These are phyloP conservation scores for Stichodactyla mertensii DNA, from an alignment of 64 coral and sea anemone genomes.

Conservation along the genomic window DNA sequence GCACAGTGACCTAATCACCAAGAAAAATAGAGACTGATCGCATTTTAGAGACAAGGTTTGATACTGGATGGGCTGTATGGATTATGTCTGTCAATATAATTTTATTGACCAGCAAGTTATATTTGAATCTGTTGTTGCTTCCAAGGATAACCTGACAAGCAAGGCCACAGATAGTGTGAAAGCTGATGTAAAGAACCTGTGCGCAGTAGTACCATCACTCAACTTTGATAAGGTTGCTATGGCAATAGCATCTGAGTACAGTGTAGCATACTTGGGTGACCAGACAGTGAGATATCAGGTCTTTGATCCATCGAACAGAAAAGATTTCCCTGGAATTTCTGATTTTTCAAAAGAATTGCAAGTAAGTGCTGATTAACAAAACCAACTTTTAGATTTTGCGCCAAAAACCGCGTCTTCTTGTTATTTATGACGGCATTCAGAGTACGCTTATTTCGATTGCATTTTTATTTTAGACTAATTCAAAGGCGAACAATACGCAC, in stretches of 20 bases:
- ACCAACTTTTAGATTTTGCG: neutral
- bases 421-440: too few relatives aligned
- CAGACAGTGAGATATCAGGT: neutral
- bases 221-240: slow-evolving; percentile 27
- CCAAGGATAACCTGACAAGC: slow-evolving; percentile 22
- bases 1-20: too few relatives aligned
- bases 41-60: too few relatives aligned
- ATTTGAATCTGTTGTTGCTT: neutral
- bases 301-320: slow-evolving; percentile 26
- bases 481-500: too few relatives aligned
- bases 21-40: too few relatives aligned
- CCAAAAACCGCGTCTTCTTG: too few relatives aligned
- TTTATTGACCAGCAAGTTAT: neutral
- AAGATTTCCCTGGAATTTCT: slow-evolving; percentile 37
- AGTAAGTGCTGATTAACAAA: neutral
- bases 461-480: too few relatives aligned
- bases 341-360: slow-evolving; percentile 25
- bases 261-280: neutral
- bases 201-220: slow-evolving; percentile 28
- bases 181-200: slow-evolving; percentile 54
- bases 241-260: slow-evolving; percentile 28
- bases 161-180: slow-evolving; percentile 55
- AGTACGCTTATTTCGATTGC: too few relatives aligned
- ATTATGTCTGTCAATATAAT: too few relatives aligned
- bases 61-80: too few relatives aligned